Percentiles rank a stretch among this genome's conserved stretches.
phyloP scores from a whole-genome alignment of 2,113 vertebrate genomes.

The Balaeniceps rex region DNA sequence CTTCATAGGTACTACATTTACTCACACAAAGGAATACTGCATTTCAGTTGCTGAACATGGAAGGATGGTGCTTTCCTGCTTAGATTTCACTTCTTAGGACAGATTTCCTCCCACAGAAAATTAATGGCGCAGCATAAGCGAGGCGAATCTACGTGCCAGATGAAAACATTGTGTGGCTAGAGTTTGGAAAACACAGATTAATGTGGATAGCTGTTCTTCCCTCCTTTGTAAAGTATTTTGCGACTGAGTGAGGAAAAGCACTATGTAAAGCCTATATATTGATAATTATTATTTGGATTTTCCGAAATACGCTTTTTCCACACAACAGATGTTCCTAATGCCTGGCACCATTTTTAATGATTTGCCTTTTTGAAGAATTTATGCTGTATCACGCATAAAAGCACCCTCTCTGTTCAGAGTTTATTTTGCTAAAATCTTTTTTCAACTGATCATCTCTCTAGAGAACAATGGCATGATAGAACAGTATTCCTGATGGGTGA shows the following conservation, averaged over 20 bases:
- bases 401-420: background rate
- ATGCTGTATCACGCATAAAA: background rate
- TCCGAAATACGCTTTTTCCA: background rate
- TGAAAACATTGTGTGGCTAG: background rate
- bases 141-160: background rate
- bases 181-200: background rate
- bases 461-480: background rate
- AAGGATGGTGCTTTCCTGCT: background rate
- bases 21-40: background rate
- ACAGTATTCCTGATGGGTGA: background rate
- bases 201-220: background rate
- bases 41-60: background rate
- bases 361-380: background rate
- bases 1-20: accelerated
- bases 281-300: background rate
- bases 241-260: background rate
- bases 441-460: background rate
- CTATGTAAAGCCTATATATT: background rate
- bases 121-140: background rate
- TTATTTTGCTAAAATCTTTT: background rate
- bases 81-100: background rate
- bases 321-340: background rate
- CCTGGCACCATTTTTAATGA: background rate
- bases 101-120: background rate
- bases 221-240: background rate